phyloP scores from a whole-genome alignment of 2,113 vertebrate genomes.

The Vimba vimba region DNA sequence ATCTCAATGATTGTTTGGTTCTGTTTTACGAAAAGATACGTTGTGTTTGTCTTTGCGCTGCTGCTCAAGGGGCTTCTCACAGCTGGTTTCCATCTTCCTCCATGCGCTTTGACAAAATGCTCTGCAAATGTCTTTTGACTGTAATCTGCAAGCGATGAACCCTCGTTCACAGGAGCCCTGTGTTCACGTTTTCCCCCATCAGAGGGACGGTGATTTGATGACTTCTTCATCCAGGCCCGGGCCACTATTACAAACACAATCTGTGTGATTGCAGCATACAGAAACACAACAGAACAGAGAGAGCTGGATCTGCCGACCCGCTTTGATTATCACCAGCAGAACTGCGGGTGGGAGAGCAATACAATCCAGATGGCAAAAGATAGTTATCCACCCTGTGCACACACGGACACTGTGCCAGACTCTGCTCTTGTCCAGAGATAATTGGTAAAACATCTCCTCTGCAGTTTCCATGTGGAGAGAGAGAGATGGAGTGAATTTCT shows the following conservation, averaged over 20 bases:
- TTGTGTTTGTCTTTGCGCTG: not conserved
- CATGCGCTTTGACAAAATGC: slow-evolving; percentile 18
- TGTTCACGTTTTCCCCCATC: slow-evolving; percentile 5
- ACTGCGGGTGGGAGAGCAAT: not conserved
- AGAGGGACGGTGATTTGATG: slow-evolving; percentile 8
- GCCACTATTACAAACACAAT: slow-evolving; percentile 25
- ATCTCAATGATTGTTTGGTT: not conserved
- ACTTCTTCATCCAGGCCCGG: not conserved
- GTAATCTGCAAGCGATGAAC: slow-evolving; percentile 32
- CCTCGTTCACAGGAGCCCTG: not conserved
- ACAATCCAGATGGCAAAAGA: not conserved
- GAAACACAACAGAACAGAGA: slow-evolving; percentile 29
- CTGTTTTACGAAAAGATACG: not conserved
- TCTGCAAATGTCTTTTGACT: slow-evolving; percentile 31
- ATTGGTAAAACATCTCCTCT: slow-evolving; percentile 8
- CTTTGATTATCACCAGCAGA: slow-evolving; percentile 24
- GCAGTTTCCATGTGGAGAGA: slow-evolving; percentile 4
- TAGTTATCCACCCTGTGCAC: slow-evolving; percentile 12
- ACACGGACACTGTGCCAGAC: not conserved
- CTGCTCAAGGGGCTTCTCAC: too few relatives aligned
- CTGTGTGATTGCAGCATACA: slow-evolving; percentile 28
- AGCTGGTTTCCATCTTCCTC: slow-evolving; percentile 31
- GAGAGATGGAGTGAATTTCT: not conserved
- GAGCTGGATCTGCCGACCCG: not conserved
- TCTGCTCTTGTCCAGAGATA: slow-evolving; percentile 9